Conservation (phyloP, 2,888 invertebrate genomes). For the Spilarctia lutea region DNA sequence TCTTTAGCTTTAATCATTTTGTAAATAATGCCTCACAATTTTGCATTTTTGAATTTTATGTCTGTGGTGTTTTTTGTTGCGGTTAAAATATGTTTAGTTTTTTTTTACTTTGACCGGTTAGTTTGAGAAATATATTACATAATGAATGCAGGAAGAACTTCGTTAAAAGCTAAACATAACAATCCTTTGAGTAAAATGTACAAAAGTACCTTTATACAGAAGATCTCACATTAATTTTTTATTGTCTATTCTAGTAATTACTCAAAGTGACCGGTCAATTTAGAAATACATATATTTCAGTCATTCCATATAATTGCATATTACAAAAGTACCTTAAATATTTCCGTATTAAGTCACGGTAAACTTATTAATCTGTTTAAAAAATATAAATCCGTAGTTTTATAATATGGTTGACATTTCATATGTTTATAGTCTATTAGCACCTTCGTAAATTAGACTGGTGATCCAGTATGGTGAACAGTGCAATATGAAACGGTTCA, state of each 20-base stretch:
- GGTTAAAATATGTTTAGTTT: slow-evolving; percentile 22
- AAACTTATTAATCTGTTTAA: neutral
- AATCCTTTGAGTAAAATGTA: neutral
- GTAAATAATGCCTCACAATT: slow-evolving; percentile 41
- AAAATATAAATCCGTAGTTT: slow-evolving; percentile 28
- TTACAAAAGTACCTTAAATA: slow-evolving; percentile 26
- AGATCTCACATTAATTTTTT: neutral
- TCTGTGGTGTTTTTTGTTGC: slow-evolving; percentile 39
- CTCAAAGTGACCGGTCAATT: slow-evolving; percentile 19
- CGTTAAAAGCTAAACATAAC: no score
- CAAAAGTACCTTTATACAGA: neutral
- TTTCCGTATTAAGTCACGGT: slow-evolving; percentile 15
- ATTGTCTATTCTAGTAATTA: neutral
- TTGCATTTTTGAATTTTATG: slow-evolving; percentile 34
- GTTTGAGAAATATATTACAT: slow-evolving; percentile 7
- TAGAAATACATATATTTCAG: slow-evolving; percentile 22
- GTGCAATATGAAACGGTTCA: neutral
- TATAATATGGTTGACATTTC: slow-evolving; percentile 22
- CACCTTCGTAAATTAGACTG: neutral
- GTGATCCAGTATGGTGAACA: neutral
- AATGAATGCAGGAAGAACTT: neutral
- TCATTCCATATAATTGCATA: slow-evolving; percentile 40
- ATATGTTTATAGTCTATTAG: neutral
- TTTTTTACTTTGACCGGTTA: slow-evolving; percentile 19
- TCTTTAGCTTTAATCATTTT: slow-evolving; percentile 46